Evolutionary conservation across 2,888 invertebrate species (phyloP).

Genomic region (Orchestes rusci): DNA sequence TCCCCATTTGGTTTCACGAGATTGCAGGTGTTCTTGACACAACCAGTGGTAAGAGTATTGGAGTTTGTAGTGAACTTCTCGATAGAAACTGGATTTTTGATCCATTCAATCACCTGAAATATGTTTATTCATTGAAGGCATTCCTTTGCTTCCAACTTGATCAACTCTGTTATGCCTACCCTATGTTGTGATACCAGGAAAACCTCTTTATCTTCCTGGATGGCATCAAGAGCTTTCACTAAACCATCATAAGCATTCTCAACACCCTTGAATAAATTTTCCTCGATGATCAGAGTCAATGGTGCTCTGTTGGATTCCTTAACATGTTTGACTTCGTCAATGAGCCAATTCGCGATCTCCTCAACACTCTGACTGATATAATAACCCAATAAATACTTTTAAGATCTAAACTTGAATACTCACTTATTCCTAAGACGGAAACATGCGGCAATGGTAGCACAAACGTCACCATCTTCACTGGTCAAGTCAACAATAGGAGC

Average conservation of each 20-base stretch:
- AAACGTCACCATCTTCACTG: slow-evolving; percentile 45
- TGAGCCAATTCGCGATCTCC: slow-evolving; percentile 42
- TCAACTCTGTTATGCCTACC: slow-evolving; percentile 24
- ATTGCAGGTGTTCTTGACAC: slow-evolving; percentile 31
- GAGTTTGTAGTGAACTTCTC: slow-evolving; percentile 28
- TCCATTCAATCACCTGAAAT: slow-evolving; percentile 40
- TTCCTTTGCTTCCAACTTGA: no score
- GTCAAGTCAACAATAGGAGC: slow-evolving; percentile 55
- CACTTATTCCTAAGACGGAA: slow-evolving; percentile 16
- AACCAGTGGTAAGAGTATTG: slow-evolving; percentile 24
- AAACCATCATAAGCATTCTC: slow-evolving; percentile 35
- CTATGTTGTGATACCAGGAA: slow-evolving; percentile 43
- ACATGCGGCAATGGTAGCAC: slow-evolving; percentile 50
- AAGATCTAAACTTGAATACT: slow-evolving; percentile 5
- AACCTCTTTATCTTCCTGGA: slow-evolving; percentile 36
- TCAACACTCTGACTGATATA: slow-evolving; percentile 35
- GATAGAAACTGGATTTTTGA: slow-evolving; percentile 40
- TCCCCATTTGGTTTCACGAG: slow-evolving; percentile 28
- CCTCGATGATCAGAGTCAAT: slow-evolving; percentile 45
- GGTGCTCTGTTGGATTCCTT: slow-evolving; percentile 45
- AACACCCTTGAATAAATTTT: slow-evolving; percentile 44
- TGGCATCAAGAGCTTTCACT: slow-evolving; percentile 38
- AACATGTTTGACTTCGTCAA: slow-evolving; percentile 42
- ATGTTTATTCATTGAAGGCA: no score
- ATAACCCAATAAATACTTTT: slow-evolving; percentile 22